Percentiles rank a stretch among this genome's conserved stretches.
Conservation (phyloP, 2,888 invertebrate genomes). For the Oxytorus armatus region DNA sequence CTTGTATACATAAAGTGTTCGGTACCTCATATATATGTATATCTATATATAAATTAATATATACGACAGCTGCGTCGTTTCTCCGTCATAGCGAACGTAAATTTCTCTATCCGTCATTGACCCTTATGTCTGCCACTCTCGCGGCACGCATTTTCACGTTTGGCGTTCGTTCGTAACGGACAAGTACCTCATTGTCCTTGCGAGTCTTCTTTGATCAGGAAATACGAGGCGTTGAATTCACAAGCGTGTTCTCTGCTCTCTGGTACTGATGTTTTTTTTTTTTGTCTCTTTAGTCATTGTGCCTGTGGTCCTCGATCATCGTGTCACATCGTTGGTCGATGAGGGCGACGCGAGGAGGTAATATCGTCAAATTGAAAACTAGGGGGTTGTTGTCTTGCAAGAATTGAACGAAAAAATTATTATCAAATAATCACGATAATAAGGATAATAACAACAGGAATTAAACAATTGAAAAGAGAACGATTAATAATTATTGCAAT, state of each 20-base stretch:
- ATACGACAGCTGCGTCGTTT: slow-evolving; percentile 57
- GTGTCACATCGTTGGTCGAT: no score
- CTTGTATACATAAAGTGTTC: slow-evolving; percentile 24
- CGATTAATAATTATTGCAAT: no score
- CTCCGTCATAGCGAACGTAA: slow-evolving; percentile 22
- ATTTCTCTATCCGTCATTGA: slow-evolving; percentile 54
- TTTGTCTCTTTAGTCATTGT: background rate
- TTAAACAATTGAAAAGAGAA: no score
- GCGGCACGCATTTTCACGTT: slow-evolving; percentile 5
- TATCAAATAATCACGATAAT: no score
- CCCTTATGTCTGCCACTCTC: background rate
- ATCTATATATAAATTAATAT: slow-evolving; percentile 1
- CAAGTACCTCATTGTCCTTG: slow-evolving; percentile 16
- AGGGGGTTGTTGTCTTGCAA: no score
- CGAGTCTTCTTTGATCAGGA: slow-evolving; percentile 28
- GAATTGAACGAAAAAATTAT: no score
- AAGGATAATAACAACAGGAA: no score
- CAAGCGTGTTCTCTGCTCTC: no score
- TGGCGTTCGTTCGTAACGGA: slow-evolving; percentile 21
- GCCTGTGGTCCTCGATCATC: background rate
- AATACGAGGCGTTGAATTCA: background rate
- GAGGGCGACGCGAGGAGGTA: no score
- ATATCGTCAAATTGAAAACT: no score
- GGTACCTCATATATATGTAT: background rate
- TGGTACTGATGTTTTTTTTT: no score